A percentile compares a stretch with the other conserved stretches of the same genome.
phyloP scores from a whole-genome alignment of 1,140 invertebrate species.

The Steinernema feltiae region DNA sequence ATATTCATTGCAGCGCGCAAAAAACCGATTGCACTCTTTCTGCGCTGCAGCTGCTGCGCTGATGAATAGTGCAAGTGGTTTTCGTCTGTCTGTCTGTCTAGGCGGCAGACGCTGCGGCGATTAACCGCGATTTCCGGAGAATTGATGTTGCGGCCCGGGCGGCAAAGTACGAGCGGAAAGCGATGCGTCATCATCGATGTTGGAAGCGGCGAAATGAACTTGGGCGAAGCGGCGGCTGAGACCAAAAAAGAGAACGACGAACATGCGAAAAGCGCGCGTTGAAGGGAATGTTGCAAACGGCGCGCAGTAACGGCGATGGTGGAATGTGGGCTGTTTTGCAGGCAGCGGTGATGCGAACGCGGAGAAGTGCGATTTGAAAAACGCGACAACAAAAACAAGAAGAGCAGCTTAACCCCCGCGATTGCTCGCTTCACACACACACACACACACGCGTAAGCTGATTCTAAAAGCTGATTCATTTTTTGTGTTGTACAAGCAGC shows the following conservation, averaged over 20 bases:
- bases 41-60: background rate
- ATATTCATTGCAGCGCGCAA: background rate
- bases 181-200: background rate
- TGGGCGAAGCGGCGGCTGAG: no score
- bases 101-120: background rate
- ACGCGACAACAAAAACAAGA: background rate
- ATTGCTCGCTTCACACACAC: background rate
- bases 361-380: background rate
- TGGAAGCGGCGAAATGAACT: background rate
- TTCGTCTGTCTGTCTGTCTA: background rate
- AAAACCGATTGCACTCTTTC: background rate
- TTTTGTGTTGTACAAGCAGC: background rate
- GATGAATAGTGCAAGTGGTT: background rate
- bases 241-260: no score
- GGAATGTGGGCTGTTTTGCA: background rate
- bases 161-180: conserved; percentile 13
- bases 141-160: conserved; percentile 7
- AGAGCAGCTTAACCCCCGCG: background rate
- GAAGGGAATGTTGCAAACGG: no score
- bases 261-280: no score
- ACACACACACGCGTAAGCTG: conserved; percentile 9
- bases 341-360: background rate
- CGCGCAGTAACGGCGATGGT: no score
- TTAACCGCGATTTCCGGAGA: background rate
- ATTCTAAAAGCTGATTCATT: background rate